Conservation (phyloP, 30 jellyfish, hydroid and myxozoan species). For the Cassiopea andromeda region DNA sequence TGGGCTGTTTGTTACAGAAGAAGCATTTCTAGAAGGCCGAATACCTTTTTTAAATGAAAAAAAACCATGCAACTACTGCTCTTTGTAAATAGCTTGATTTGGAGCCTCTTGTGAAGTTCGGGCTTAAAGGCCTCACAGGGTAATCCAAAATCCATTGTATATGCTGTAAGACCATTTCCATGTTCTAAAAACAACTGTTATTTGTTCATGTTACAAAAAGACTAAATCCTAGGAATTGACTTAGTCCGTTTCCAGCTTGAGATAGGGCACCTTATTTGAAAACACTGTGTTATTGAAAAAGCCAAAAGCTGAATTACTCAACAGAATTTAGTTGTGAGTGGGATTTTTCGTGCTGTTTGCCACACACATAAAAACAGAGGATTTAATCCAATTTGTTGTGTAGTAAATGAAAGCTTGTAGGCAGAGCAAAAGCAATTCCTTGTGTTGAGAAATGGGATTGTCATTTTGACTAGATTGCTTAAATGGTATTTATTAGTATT, state of each 20-base stretch:
- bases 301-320: not conserved
- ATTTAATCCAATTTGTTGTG: slow-evolving; percentile 5
- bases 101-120: no score
- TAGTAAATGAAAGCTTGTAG: not conserved
- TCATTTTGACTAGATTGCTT: slow-evolving; percentile 5
- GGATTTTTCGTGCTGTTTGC: slow-evolving; percentile 13
- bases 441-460: not conserved
- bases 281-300: not conserved
- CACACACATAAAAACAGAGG: slow-evolving; percentile 6
- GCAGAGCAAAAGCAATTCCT: slow-evolving; percentile 12
- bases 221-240: not conserved
- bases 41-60: no score
- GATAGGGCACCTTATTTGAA: not conserved
- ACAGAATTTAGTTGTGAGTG: not conserved
- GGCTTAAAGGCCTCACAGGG: no score
- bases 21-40: no score
- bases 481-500: not conserved
- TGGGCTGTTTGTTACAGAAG: no score
- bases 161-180: not conserved
- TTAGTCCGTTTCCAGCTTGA: not conserved
- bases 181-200: not conserved
- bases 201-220: not conserved
- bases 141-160: not conserved
- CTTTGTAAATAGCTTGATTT: no score
- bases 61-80: no score